phyloP scores from a whole-genome alignment of 2,113 vertebrate genomes.

The Anthoscopus minutus region DNA sequence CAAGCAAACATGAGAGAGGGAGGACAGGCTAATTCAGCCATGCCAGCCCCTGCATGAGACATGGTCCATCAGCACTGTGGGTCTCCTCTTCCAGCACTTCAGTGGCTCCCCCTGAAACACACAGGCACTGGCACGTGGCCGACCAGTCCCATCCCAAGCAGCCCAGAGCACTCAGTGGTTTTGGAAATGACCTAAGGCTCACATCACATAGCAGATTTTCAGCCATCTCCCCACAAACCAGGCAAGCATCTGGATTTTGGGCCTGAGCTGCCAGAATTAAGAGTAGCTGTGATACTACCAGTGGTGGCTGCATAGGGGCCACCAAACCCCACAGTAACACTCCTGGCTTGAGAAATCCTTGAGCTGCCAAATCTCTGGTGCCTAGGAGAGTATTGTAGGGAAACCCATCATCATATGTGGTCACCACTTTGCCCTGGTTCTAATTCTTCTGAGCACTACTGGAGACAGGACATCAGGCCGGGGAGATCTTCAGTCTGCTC shows the following conservation, averaged over 20 bases:
- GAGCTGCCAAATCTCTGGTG: neutral
- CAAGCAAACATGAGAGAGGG: neutral
- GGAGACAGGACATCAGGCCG: neutral
- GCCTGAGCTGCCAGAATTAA: neutral
- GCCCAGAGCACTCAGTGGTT: neutral
- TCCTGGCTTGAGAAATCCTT: neutral
- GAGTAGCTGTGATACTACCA: neutral
- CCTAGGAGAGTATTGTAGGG: neutral
- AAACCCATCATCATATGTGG: fast-evolving
- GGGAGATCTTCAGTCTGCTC: neutral
- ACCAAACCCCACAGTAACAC: neutral
- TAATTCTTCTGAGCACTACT: neutral
- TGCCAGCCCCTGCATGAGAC: fast-evolving
- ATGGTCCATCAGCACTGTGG: fast-evolving
- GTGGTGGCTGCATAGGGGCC: neutral
- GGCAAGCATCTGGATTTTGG: neutral
- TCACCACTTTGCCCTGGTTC: neutral
- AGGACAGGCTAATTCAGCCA: neutral
- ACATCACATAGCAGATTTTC: neutral
- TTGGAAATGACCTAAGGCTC: neutral
- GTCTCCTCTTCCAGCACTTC: neutral
- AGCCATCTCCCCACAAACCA: neutral
- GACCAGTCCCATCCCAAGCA: neutral
- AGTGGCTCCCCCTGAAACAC: neutral
- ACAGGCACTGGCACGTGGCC: neutral